Evolutionary conservation across 2,113 vertebrate species (phyloP), one percentile per base, ranked within the genome.

Genomic region (Pseudois nayaur): DNA sequence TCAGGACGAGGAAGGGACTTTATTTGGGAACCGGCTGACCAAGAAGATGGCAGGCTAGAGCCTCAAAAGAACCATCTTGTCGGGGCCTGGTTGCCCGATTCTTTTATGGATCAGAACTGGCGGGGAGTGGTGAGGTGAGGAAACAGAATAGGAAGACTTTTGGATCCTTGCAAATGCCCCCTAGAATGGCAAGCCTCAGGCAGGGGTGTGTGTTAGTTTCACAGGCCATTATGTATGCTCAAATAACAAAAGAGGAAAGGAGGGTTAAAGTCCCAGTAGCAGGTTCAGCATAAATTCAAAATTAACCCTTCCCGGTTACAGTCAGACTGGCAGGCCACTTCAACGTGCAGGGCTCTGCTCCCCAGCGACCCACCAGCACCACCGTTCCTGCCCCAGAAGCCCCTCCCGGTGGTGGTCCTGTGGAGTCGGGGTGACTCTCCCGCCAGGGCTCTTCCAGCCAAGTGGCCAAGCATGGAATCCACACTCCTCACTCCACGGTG

Each of bases 361-460:
- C 54, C 81, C 2, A 60, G 82, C 19, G 0, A 14, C 8, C 13
- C 36, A 0, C 29, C 7, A 31, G n/a, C 29, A 36, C 64, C 17
- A 2, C 14, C 3, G 6, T 23, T 11, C 87, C 17, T 7, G 7
- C 8, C 36, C 45, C 7, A 0, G 11, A n/a, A 1, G 15, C 12
- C 52, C 76, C 40, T 78, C 27, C 31, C 3, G 3, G 25, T 8
- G 87, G 4, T 8, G 83, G 3, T 13, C 45, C 21, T 11, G 36
- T 15, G 8, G 8, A 29, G 19, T 33, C 11, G 1, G 8, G 43
- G 57, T n/a, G 29, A 81, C 48, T 33, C 48, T 25, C 2, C 29
- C 2, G 6, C 27, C 43, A 19, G 0, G 3, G 79, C 43, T 62
- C 15, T 36, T 64, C 59, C 0, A 9, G 52, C 52, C 92, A 29